These are phyloP conservation scores for Chrysocyon brachyurus DNA, from an alignment of 2,797 vertebrate genomes.

Conservation along the genomic window DNA sequence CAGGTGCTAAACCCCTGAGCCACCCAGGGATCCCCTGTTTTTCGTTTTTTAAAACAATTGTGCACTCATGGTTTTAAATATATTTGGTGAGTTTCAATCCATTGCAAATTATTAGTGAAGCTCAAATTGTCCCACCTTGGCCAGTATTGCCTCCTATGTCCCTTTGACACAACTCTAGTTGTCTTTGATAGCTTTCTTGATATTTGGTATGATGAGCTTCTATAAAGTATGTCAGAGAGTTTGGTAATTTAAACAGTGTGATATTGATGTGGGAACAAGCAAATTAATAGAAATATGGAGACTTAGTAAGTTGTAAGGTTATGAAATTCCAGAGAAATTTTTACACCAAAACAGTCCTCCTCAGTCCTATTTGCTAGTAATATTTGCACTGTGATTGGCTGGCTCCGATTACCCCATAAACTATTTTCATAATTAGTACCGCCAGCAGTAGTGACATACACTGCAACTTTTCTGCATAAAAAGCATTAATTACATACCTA, in stretches of 20 bases:
- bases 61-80: not conserved
- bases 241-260: not conserved
- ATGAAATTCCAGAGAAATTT: constrained; percentile 69
- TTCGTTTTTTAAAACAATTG: not conserved
- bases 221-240: not conserved
- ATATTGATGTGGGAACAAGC: not conserved
- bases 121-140: not conserved
- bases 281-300: not conserved
- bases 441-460: constrained; percentile 87
- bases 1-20: not conserved
- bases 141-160: not conserved
- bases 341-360: constrained; percentile 73
- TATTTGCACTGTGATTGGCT: constrained; percentile 85
- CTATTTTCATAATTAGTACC: constrained; percentile 76
- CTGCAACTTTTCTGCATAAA: constrained; percentile 85
- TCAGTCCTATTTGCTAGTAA: constrained; percentile 77
- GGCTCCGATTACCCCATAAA: constrained; percentile 79
- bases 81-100: not conserved
- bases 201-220: not conserved
- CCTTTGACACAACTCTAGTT: not conserved
- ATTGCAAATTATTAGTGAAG: not conserved
- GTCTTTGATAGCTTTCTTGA: constrained; percentile 5
- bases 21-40: not conserved
- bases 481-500: constrained; percentile 67
- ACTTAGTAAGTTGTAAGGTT: not conserved